Percentiles rank a stretch among this genome's conserved stretches.
phyloP scores from a whole-genome alignment of 2,113 vertebrate species.

The Ophthalmolycus amberensis region DNA sequence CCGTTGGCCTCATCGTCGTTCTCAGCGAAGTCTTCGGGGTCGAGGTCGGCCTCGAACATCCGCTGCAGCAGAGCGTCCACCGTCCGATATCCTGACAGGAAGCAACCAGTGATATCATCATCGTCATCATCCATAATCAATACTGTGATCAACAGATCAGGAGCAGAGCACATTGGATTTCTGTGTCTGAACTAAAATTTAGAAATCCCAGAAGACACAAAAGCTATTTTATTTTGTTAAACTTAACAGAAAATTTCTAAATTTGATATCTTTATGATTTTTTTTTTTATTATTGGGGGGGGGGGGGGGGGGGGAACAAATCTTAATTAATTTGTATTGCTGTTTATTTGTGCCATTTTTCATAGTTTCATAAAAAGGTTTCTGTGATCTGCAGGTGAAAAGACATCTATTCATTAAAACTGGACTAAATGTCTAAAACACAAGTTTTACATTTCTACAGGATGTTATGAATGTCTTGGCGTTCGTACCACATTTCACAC shows the following conservation, averaged over 20 bases:
- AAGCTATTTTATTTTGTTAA: neutral
- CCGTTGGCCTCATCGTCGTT: slow-evolving; percentile 77
- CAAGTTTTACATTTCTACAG: neutral
- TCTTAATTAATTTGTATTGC: too few relatives aligned
- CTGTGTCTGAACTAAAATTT: neutral
- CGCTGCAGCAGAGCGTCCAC: slow-evolving; percentile 92
- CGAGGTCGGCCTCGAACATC: slow-evolving; percentile 93
- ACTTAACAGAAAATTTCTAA: neutral
- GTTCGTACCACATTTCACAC: too few relatives aligned
- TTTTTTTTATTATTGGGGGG: neutral
- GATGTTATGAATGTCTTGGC: neutral
- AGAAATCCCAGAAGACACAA: neutral
- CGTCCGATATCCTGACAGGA: slow-evolving; percentile 87
- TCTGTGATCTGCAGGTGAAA: too few relatives aligned
- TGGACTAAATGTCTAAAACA: neutral
- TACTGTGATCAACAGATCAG: neutral
- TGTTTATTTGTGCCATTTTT: too few relatives aligned
- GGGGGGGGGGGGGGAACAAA: too few relatives aligned
- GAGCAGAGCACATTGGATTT: neutral
- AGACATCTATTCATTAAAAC: too few relatives aligned
- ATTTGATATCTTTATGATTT: neutral
- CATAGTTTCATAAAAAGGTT: neutral
- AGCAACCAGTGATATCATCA: rapidly evolving
- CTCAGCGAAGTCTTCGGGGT: slow-evolving; percentile 84
- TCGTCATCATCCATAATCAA: neutral